phyloP scores from a whole-genome alignment of 1,140 invertebrate genomes.

The Leptinotarsa lineolata region DNA sequence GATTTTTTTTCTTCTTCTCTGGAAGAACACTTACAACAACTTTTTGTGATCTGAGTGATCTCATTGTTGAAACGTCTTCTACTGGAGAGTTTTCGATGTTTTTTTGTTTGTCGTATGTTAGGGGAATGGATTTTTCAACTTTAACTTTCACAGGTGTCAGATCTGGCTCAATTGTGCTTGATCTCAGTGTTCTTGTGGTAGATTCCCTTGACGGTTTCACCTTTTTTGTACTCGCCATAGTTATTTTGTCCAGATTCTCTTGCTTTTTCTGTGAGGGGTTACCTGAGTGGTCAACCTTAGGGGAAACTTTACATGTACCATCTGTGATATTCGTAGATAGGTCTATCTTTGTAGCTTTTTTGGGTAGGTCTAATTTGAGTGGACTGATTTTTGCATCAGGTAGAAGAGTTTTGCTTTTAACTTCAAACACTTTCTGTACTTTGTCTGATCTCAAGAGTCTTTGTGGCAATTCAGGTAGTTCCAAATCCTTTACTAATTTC shows the following conservation, averaged over 20 bases:
- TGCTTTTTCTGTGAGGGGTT: conserved; percentile 10
- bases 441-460: conserved; percentile 21
- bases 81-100: not conserved
- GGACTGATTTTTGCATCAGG: too few relatives aligned
- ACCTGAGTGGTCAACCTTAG: not conserved
- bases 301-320: not conserved
- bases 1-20: not conserved
- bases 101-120: conserved; percentile 9
- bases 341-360: not conserved
- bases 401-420: not conserved
- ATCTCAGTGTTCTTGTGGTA: conserved; percentile 2
- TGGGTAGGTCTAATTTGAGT: not conserved
- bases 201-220: not conserved
- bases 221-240: not conserved
- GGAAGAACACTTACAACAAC: not conserved
- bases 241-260: conserved; percentile 12
- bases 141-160: not conserved
- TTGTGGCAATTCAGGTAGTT: not conserved
- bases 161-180: not conserved
- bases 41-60: conserved; percentile 13
- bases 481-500: too few relatives aligned
- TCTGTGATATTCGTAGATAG: not conserved
- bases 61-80: not conserved
- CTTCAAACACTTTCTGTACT: not conserved
- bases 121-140: conserved; percentile 5